Evolutionary conservation across 2,888 invertebrate species (phyloP), one percentile per base, ranked within the genome.

Genomic region (Diaperis boleti): DNA sequence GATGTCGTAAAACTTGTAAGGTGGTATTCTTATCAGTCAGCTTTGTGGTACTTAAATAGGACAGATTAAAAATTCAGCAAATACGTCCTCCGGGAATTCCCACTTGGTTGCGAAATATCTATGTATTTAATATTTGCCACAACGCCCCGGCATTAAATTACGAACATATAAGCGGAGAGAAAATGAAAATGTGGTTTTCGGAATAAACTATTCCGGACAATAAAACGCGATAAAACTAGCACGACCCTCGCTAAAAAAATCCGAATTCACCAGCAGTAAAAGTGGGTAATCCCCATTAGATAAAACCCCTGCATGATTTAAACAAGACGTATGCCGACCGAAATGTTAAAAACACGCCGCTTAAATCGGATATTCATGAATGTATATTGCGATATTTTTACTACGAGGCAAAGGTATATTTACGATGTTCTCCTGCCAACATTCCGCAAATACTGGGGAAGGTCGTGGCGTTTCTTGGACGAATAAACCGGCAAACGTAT

Each of bases 371-470:
- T 54, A 54, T 54, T 41, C 54, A 54, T 54, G 42, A 41, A 54
- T 31, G 13, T 39, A 52, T 26, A 39, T 22, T 7, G 22, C 35
- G 35, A 17, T 39, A 22, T 41, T 42, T 54, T 42, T 42, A 17
- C 18, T 7, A n/a, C 8, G 10, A 11, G 3, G 11, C 22, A 41
- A 42, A n/a, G n/a, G n/a, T n/a, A 42, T 54, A 54, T 54, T 54
- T 54, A 54, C 54, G 54, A 54, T 54, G 42, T 42, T 54, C 42
- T 42, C 54, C 54, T 54, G 54, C 18, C 42, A 54, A 54, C 54
- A 41, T 54, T 54, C 31, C 41, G 10, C 41, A 42, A 54, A 54
- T 54, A 31, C 31, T 42, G 54, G 31, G 15, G 29, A 54, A 41
- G 42, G 54, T 54, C 29, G 42, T 42, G 31, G 42, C 20, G 41